Evolutionary conservation across 2,797 vertebrate genomes (phyloP).

Genomic region (Melanotaenia pygmaea): DNA sequence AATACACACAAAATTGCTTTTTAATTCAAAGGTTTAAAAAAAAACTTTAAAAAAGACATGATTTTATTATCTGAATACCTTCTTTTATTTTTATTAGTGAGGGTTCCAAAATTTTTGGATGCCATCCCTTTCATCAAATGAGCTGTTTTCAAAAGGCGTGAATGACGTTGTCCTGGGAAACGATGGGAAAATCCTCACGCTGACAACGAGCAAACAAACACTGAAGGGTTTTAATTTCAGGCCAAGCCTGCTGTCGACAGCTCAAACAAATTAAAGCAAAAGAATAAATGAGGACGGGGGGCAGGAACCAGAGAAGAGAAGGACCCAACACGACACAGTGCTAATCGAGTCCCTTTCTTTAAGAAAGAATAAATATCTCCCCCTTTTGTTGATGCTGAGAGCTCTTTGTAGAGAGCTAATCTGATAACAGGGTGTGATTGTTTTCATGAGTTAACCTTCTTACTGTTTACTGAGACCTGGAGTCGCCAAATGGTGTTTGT

Average conservation of each 20-base stretch:
- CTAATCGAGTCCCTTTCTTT: constrained; percentile 51
- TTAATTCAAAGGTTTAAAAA: not conserved
- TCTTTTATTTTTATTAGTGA: not conserved
- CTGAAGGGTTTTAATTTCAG: constrained; percentile 73
- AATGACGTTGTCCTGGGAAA: constrained; percentile 44
- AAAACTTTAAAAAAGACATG: not conserved
- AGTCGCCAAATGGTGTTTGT: constrained; percentile 51
- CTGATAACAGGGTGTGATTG: constrained; percentile 73
- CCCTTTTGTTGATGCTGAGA: constrained; percentile 60
- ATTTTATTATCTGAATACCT: not conserved
- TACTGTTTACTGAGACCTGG: constrained; percentile 59
- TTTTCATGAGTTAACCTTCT: constrained; percentile 59
- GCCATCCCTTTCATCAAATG: not conserved
- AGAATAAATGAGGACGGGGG: constrained; percentile 46
- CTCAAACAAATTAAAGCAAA: constrained; percentile 73
- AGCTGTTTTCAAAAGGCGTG: constrained; percentile 44
- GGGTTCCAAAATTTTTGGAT: not conserved
- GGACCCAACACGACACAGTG: constrained; percentile 44
- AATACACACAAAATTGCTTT: not conserved
- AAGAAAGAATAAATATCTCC: constrained; percentile 49
- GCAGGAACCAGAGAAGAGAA: constrained; percentile 8
- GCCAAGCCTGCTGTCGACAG: constrained; percentile 70
- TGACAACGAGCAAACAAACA: constrained; percentile 79
- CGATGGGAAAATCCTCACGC: constrained; percentile 60
- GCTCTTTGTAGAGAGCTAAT: constrained; percentile 67